phyloP scores from a whole-genome alignment of 2,888 invertebrate genomes.

The Syrista parreyssii region DNA sequence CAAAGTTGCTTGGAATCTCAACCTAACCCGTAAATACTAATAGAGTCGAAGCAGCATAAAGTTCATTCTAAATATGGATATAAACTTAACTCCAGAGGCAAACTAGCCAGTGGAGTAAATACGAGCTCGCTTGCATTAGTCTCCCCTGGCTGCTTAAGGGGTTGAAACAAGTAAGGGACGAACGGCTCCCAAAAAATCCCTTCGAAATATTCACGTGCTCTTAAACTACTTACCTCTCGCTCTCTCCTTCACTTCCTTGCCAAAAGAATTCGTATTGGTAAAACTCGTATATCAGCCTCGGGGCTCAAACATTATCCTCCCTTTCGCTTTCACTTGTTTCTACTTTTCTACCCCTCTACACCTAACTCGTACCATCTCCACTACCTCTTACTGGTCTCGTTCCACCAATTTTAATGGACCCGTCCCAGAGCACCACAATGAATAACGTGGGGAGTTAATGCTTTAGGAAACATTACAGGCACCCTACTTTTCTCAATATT shows the following conservation, averaged over 20 bases:
- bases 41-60: neutral
- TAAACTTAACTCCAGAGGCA: neutral
- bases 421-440: neutral
- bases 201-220: neutral
- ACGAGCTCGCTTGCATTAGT: neutral
- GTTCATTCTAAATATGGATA: neutral
- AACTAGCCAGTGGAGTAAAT: neutral
- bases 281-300: neutral
- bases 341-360: neutral
- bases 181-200: neutral
- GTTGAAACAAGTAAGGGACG: neutral
- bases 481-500: neutral
- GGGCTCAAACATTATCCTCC: neutral
- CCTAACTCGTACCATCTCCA: neutral
- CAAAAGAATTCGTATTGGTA: neutral
- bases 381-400: neutral
- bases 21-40: neutral
- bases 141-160: neutral
- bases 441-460: neutral
- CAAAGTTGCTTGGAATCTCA: neutral
- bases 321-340: neutral
- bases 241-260: neutral
- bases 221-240: neutral
- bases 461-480: neutral
- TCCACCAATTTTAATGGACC: neutral